Evolutionary conservation across 92 coral and sea anemone genomes (phyloP).

Genomic region (Bergia sp.): DNA sequence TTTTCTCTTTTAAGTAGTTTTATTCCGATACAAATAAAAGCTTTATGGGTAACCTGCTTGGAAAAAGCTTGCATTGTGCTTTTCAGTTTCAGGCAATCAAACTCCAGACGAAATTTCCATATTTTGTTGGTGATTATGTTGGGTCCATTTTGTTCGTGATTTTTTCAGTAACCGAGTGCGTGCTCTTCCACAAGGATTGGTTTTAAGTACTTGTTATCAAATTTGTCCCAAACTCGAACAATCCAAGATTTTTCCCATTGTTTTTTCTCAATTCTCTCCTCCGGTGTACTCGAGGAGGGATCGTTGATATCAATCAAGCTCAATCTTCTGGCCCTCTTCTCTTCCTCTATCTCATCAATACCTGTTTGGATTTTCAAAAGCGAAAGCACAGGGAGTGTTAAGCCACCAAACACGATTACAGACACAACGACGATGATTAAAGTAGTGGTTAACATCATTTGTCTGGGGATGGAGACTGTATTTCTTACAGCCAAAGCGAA

Average conservation of each 20-base stretch:
- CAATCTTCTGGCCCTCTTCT: slow-evolving; percentile 85
- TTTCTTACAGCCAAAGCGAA: slow-evolving; percentile 96
- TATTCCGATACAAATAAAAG: neutral
- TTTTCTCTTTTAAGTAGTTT: neutral
- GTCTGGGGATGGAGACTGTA: slow-evolving; percentile 96
- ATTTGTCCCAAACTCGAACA: slow-evolving; percentile 89
- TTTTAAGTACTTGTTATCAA: slow-evolving; percentile 91
- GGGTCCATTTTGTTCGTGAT: neutral
- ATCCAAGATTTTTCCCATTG: slow-evolving; percentile 97
- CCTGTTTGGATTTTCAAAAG: slow-evolving; percentile 88
- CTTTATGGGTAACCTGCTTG: neutral
- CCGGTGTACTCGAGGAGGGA: slow-evolving; percentile 94
- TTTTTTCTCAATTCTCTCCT: slow-evolving; percentile 90
- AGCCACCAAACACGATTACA: slow-evolving; percentile 92
- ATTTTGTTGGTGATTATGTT: neutral
- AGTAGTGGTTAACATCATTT: slow-evolving; percentile 98
- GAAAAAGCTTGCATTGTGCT: neutral
- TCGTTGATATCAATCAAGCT: slow-evolving; percentile 95
- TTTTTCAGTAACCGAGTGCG: slow-evolving; percentile 42
- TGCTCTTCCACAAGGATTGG: slow-evolving; percentile 97
- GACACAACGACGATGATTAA: slow-evolving; percentile 91
- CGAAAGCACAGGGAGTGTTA: slow-evolving; percentile 83
- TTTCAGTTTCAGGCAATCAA: neutral
- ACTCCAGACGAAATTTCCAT: neutral
- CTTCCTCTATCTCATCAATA: slow-evolving; percentile 87